Evolutionary conservation across 92 coral and sea anemone species (phyloP), one percentile per base, ranked within the genome.

Genomic region (Epizoanthus fatuus): DNA sequence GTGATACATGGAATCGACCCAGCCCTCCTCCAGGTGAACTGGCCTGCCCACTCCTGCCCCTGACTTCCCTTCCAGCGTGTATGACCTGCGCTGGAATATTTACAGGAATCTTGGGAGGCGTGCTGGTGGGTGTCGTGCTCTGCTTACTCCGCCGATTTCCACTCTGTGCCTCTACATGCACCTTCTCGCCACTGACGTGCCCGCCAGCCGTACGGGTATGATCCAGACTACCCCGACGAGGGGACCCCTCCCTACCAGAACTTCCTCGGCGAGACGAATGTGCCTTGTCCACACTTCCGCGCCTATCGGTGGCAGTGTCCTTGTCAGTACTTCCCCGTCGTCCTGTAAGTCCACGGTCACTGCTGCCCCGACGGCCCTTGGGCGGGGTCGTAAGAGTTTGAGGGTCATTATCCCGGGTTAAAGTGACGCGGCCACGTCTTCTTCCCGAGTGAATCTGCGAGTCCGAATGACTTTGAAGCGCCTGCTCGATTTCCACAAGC

Each of bases 31-130:
- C 82, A 52, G 86, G 81, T 7, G 92, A 29, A 52, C 49, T 58
- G 3, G 90, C 22, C 70, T 89, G 68, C 56, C 86, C 93, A 2
- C 70, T 75, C 65, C 87, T 84, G 14, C 90, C 83, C 44, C 90
- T 89, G 0, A 93, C 68, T 5, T 94, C 98, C 71, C 93, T 84
- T 20, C 92, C 75, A 25, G 93, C 87, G 52, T 91, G 95, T 57
- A 97, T 95, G 73, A 97, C 98, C 68, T 94, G 94, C 52, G 98
- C 94, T 9, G 99, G 88, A 55, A 97, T 90, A 73, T 93, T 91
- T 14, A 97, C 85, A 12, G 99, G 98, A n/a, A 97, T 97, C 81
- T 95, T 97, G 35, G 85, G 87, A 4, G 85, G 84, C n/a, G 84
- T 69, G 4, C 88, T 84, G 59, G 89, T 77, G 79, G 65, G 72